Evolutionary conservation across 2,113 vertebrate genomes (phyloP).

Genomic region (Megaptera novaeangliae): DNA sequence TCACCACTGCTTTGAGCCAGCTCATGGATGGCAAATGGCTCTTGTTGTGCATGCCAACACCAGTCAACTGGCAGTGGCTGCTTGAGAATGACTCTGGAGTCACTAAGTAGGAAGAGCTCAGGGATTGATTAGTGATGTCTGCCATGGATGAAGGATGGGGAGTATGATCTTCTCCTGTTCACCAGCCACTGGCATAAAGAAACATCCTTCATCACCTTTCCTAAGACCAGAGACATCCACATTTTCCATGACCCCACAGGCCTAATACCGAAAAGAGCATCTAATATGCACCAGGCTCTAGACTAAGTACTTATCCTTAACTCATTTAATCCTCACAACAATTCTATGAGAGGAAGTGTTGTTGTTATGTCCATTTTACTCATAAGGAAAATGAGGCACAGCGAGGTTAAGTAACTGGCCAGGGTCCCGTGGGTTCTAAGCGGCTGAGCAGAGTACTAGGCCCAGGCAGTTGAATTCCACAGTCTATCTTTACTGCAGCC

Average conservation of each 20-base stretch:
- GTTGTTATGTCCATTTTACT: background rate
- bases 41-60: background rate
- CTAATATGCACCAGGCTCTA: background rate
- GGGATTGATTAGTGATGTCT: background rate
- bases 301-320: background rate
- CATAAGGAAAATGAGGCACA: background rate
- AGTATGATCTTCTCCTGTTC: background rate
- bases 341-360: background rate
- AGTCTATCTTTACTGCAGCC: background rate
- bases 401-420: background rate
- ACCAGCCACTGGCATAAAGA: background rate
- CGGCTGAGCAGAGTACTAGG: background rate
- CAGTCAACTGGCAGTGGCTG: background rate
- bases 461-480: background rate
- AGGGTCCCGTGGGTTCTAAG: background rate
- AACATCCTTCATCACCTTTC: background rate
- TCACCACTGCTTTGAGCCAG: background rate
- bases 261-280: background rate
- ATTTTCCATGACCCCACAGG: background rate
- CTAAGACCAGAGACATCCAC: background rate
- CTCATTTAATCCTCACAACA: background rate
- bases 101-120: background rate
- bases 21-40: background rate
- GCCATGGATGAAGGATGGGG: background rate
- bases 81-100: background rate